These are phyloP conservation scores for Mormyrus proboscirostris DNA, from an alignment of 2,797 vertebrate genomes.

Conservation along the genomic window DNA sequence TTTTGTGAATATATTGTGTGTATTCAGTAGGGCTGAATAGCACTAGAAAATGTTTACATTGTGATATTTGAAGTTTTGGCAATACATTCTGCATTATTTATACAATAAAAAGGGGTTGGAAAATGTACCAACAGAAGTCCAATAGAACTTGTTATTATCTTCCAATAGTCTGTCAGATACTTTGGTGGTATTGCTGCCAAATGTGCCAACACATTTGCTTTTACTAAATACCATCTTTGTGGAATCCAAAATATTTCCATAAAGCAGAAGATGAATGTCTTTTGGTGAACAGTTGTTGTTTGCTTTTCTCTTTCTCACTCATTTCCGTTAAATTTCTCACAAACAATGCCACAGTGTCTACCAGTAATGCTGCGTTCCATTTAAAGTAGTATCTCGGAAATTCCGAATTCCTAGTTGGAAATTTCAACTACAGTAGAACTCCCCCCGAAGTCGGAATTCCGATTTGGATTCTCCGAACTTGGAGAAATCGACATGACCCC, in stretches of 20 bases:
- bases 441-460: neutral
- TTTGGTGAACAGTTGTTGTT: neutral
- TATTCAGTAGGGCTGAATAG: neutral
- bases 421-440: neutral
- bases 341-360: neutral
- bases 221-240: neutral
- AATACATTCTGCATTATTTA: neutral
- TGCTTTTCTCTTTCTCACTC: neutral
- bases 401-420: neutral
- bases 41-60: neutral
- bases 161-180: neutral
- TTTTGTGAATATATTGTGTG: neutral
- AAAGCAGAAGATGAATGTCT: neutral
- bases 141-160: neutral
- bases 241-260: neutral
- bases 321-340: neutral
- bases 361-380: neutral
- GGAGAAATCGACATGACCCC: neutral
- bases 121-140: neutral
- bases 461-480: neutral
- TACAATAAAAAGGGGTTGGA: neutral
- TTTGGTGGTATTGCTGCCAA: neutral
- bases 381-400: neutral
- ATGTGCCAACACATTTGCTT: neutral
- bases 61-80: neutral